Conservation (phyloP, 1,140 invertebrate genomes). For the Arion vulgaris region DNA sequence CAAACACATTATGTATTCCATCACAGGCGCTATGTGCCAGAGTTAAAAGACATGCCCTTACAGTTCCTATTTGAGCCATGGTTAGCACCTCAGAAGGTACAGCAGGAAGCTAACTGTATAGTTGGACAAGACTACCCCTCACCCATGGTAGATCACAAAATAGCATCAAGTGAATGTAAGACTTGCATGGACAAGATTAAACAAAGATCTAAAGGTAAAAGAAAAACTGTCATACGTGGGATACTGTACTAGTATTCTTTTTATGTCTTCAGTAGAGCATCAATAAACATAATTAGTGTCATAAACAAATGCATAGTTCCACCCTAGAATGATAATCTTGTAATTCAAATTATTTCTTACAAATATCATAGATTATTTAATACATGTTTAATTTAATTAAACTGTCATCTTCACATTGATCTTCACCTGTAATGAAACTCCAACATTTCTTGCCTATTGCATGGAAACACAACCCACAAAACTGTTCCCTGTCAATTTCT, state of each 20-base stretch:
- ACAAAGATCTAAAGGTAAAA: constrained; percentile 41
- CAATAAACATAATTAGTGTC: not conserved
- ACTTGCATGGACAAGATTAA: constrained; percentile 60
- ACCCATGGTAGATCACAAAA: constrained; percentile 72
- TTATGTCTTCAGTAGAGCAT: not conserved
- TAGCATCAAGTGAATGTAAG: constrained; percentile 66
- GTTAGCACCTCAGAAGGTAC: constrained; percentile 72
- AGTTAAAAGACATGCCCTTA: constrained; percentile 71
- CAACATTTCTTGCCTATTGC: too few relatives aligned
- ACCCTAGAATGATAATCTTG: too few relatives aligned
- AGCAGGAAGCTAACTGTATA: constrained; percentile 72
- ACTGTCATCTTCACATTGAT: too few relatives aligned
- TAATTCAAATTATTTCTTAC: too few relatives aligned
- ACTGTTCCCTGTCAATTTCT: too few relatives aligned
- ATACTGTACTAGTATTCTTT: not conserved
- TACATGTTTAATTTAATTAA: too few relatives aligned
- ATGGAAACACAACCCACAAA: too few relatives aligned
- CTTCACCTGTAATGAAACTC: too few relatives aligned
- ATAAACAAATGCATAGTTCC: not conserved
- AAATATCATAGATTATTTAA: too few relatives aligned
- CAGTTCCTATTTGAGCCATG: constrained; percentile 75
- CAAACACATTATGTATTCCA: not conserved
- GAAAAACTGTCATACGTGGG: not conserved
- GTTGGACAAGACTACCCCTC: constrained; percentile 74
- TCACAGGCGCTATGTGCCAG: constrained; percentile 72